Evolutionary conservation across 1,140 invertebrate species (phyloP), one percentile per base, ranked within the genome.

Genomic region (Bombus superbus): DNA sequence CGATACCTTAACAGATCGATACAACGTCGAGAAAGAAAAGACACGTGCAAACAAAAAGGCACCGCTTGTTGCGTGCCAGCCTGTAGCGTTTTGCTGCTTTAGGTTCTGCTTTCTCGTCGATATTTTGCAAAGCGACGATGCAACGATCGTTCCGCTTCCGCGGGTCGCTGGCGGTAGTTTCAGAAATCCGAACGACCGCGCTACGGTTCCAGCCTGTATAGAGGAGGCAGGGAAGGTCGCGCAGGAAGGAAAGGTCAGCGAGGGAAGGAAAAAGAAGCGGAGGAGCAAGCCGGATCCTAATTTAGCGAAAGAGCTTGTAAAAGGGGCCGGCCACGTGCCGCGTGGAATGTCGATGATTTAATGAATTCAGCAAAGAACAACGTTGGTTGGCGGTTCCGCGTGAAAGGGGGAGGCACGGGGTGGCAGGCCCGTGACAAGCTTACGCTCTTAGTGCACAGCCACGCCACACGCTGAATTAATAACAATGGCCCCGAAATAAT

Each of bases 281-380:
- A 64, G 47, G 62, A 68, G 44, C 42, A 78, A 59, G 18, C 28
- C 9, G 59, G 75, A 66, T 71, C 64, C 53, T 66, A 64, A 68
- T 83, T 53, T 47, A 64, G 35, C 81, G 79, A 73, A 64, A 75
- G 66, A 57, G 79, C 42, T 68, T 64, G 64, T 81, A 38, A 81
- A 82, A 75, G 69, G 72, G 73, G 32, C 47, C 22, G 83, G 88
- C 89, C 93, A 92, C 92, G 93, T 93, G 92, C 92, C 92, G 87
- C 88, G 83, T 82, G 87, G 92, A 93, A 93, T 92, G 92, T 92
- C 92, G 92, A 93, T 93, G 92, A 93, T 94, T 94, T 92, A 93
- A 93, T 93, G 91, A 94, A 94, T 93, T 92, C 92, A 91, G 90
- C 92, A 93, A 94, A 94, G 92, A 84, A 94, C 92, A 88, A 93